Conservation (phyloP, 2,113 vertebrate genomes). For the Bagarius yarrelli region DNA sequence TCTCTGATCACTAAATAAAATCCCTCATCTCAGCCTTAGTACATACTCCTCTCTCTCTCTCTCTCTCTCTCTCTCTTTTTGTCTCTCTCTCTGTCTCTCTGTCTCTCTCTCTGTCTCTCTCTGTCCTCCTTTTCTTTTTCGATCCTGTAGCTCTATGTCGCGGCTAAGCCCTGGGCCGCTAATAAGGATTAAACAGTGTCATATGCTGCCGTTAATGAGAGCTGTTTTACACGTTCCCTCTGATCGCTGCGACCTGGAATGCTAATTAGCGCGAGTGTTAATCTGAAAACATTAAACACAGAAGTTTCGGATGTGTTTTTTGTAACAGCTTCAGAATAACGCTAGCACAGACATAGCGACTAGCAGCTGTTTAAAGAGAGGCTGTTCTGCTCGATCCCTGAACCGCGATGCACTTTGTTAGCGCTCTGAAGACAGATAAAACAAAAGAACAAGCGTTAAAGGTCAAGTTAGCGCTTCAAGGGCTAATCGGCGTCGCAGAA, state of each 20-base stretch:
- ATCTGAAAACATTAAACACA: slow-evolving; percentile 45
- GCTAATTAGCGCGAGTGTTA: slow-evolving; percentile 48
- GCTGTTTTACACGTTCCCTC: slow-evolving; percentile 41
- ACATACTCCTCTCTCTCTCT: not conserved
- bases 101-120: too few relatives aligned
- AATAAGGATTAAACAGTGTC: slow-evolving; percentile 56
- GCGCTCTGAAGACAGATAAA: slow-evolving; percentile 31
- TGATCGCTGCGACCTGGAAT: slow-evolving; percentile 40
- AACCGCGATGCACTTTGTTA: slow-evolving; percentile 28
- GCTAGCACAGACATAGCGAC: slow-evolving; percentile 36
- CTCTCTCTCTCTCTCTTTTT: not conserved
- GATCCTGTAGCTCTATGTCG: not conserved
- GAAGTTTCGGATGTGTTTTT: not conserved
- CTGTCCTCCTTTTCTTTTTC: too few relatives aligned
- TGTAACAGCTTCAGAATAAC: slow-evolving; percentile 40
- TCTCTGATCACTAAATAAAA: slow-evolving; percentile 35
- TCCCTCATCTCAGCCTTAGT: not conserved
- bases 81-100: not conserved
- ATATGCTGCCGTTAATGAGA: slow-evolving; percentile 47
- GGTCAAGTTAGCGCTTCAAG: not conserved
- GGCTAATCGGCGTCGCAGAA: not conserved
- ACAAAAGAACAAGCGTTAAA: not conserved
- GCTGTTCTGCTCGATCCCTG: slow-evolving; percentile 4
- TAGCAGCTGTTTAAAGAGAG: slow-evolving; percentile 38
- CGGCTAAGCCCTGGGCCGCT: not conserved